Evolutionary conservation across 2,113 vertebrate species (phyloP), one percentile per base, ranked within the genome.

Genomic region (Poecile atricapillus): DNA sequence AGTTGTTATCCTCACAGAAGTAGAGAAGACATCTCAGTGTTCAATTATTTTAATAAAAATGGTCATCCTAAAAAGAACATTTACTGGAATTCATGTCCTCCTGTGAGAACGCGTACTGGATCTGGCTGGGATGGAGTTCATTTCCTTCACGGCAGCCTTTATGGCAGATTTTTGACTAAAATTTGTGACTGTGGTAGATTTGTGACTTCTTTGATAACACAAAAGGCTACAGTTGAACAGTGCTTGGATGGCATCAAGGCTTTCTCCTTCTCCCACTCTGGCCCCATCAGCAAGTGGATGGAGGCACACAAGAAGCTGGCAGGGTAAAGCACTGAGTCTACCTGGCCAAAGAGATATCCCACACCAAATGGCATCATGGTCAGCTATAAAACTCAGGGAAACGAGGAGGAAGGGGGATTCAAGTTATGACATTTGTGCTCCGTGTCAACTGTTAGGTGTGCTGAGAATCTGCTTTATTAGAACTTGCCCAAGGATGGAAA

Each of bases 281-380:
- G 9, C 4, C 7, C 9, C 49, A 37, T 22, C 53, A 76, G 30
- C 9, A 77, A 68, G 19, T 25, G 7, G 5, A 14, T 64, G 22
- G 16, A 23, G 9, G 5, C 21, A 31, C 13, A 65, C 12, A 77
- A 67, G 41, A 87, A 16, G 8, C 0, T 68, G n/a, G 5, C 17
- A 71, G 17, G 52, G 5, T 18, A 43, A n/a, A 44, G 8, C 49
- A 28, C 5, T 37, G 60, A 24, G 17, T 30, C 35, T 27, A 35
- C 9, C 6, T 50, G 58, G 22, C 5, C 20, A 80, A 46, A 69
- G 13, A 7, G 8, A 50, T 41, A 56, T 28, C 12, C 31, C 50
- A 30, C 30, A 23, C 6, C 9, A 30, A 37, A 56, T 18, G 20
- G 10, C 6, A 14, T 31, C 0, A 0, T 18, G 21, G 19, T 62